Conservation (phyloP, 2,888 invertebrate genomes). For the Athetis lepigone region DNA sequence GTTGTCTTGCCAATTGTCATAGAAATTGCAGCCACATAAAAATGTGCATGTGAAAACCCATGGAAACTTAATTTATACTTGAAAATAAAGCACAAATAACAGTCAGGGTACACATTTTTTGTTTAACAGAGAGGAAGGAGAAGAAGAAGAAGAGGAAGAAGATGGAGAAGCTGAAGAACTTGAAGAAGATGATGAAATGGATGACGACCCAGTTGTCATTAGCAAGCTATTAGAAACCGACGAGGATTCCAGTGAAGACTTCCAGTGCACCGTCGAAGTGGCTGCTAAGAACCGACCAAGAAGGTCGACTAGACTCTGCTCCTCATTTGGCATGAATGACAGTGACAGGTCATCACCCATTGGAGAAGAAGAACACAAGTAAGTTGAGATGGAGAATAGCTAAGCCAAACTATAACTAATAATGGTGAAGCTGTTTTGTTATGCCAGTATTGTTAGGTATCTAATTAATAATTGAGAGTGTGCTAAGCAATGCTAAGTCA, state of each 20-base stretch:
- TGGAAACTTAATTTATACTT: too few species aligned
- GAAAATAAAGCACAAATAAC: neutral
- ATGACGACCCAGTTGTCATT: conserved; percentile 84
- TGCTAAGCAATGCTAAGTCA: too few species aligned
- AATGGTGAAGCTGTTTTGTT: too few species aligned
- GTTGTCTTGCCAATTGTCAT: too few species aligned
- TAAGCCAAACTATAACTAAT: too few species aligned
- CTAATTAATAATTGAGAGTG: too few species aligned
- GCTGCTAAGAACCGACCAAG: conserved; percentile 70
- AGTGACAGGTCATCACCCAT: conserved; percentile 66
- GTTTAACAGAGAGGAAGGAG: conserved; percentile 20
- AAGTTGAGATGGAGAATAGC: too few species aligned
- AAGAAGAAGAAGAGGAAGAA: conserved; percentile 61
- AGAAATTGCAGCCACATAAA: too few species aligned
- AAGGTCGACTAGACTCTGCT: conserved; percentile 75
- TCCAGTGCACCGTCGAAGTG: conserved; percentile 71
- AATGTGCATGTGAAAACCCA: too few species aligned
- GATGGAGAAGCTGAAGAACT: conserved; percentile 63
- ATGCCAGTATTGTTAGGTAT: neutral
- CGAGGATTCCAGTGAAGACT: conserved; percentile 79
- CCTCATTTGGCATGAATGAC: conserved; percentile 69
- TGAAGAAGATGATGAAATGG: conserved; percentile 75
- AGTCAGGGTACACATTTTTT: neutral
- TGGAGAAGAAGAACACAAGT: conserved; percentile 72
- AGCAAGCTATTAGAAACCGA: conserved; percentile 84